Evolutionary conservation across 2,888 invertebrate genomes (phyloP), one percentile per base, ranked within the genome.

Genomic region (Synergus umbraculus): DNA sequence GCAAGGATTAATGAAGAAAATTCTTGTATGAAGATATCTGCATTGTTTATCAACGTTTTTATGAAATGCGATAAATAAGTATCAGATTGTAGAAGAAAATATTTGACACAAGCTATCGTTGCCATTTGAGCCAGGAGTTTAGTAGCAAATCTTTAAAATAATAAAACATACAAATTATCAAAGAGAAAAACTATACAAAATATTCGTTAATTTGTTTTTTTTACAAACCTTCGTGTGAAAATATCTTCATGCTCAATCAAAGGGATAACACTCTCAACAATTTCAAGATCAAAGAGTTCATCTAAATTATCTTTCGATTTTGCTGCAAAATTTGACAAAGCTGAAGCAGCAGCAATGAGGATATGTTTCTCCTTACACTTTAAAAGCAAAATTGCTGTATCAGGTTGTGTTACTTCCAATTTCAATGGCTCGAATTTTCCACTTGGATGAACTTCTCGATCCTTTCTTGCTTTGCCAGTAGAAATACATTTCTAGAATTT

Each of bases 71-170:
- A 91, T 82, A 94, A 87, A 83, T 93, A 93, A 69, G 89, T 88
- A 2, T 92, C 82, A 58, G 93, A 89, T 0, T 84, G 87, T 54
- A 94, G 84, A 15, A 94, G 92, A 82, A 93, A 92, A 76, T 93
- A 92, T 0, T 93, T 93, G 0, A 94, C 93, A 58, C 87, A 89
- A 0, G 93, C 92, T 79, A 94, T 85, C 83, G 93, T 93, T 65
- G 93, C 92, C 83, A 94, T 92, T 85, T 94, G 93, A 0, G 93
- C 93, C 54, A 94, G 82, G 0, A 94, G 92, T 84, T 94, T 94
- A 46, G 93, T 86, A 0, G 94, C 93, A 79, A 94, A 94, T 86
- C 94, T 92, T 77, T 89, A 90, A 73, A 93, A 91, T 76, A 66
- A 79, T 7, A 63, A 18, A 66, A 60, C 5, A 54, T 22, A 65